Conservation (phyloP, 2,113 vertebrate species). For the Mustela lutreola region DNA sequence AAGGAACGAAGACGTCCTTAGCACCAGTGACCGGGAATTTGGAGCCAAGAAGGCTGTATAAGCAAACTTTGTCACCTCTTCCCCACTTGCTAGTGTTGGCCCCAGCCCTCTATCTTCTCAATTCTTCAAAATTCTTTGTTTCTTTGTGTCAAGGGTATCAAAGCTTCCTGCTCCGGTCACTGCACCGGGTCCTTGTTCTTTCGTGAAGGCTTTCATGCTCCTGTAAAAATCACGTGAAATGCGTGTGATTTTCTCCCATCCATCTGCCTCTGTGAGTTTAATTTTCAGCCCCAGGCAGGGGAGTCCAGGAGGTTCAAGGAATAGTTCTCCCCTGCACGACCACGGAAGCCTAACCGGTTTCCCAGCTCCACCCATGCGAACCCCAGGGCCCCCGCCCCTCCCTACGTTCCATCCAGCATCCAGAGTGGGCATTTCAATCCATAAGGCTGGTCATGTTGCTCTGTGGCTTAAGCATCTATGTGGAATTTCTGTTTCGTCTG, state of each 20-base stretch:
- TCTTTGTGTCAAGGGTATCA: not conserved
- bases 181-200: not conserved
- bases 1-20: not conserved
- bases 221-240: not conserved
- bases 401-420: not conserved
- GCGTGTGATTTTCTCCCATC: fast-evolving
- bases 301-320: not conserved
- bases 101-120: not conserved
- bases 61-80: not conserved
- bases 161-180: not conserved
- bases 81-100: fast-evolving
- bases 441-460: not conserved
- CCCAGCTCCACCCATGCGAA: not conserved
- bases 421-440: not conserved
- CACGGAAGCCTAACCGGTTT: no score
- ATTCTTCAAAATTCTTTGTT: not conserved
- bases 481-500: not conserved
- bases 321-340: no score
- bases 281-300: not conserved
- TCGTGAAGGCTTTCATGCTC: not conserved
- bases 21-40: not conserved
- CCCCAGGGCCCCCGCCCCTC: not conserved
- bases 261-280: not conserved
- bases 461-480: fast-evolving
- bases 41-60: not conserved